Evolutionary conservation across 1,140 invertebrate species (phyloP).

Genomic region (Saccostrea glomerata): DNA sequence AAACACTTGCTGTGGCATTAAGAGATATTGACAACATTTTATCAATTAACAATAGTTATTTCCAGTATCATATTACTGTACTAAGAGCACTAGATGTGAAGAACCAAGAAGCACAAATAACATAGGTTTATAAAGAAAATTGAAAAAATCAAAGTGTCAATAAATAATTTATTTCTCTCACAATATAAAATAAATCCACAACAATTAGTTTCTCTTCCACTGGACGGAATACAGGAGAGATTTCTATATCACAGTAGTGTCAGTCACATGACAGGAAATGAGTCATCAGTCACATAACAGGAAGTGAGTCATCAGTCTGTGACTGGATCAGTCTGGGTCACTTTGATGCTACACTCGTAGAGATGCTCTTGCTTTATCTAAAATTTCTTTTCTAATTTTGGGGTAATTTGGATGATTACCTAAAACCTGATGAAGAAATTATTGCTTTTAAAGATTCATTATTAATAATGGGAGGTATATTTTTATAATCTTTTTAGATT

Average conservation of each 20-base stretch:
- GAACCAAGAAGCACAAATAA: too few species aligned
- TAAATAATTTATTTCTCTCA: constrained; percentile 10
- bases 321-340: neutral
- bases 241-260: constrained; percentile 6
- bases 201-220: neutral
- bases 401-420: constrained; percentile 92
- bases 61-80: too few species aligned
- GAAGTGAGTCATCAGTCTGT: neutral
- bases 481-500: too few species aligned
- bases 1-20: too few species aligned
- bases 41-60: too few species aligned
- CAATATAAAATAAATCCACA: neutral
- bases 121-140: neutral
- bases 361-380: constrained; percentile 94
- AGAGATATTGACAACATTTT: too few species aligned
- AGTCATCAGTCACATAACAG: neutral
- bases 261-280: constrained; percentile 7
- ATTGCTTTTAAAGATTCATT: too few species aligned
- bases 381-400: constrained; percentile 93
- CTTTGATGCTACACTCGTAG: constrained; percentile 83
- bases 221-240: neutral
- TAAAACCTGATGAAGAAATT: constrained; percentile 82
- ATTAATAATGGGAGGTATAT: too few species aligned
- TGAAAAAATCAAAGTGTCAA: neutral
- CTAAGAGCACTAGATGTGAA: too few species aligned